phyloP scores from a whole-genome alignment of 2,113 vertebrate genomes.

The Fulmarus glacialis region DNA sequence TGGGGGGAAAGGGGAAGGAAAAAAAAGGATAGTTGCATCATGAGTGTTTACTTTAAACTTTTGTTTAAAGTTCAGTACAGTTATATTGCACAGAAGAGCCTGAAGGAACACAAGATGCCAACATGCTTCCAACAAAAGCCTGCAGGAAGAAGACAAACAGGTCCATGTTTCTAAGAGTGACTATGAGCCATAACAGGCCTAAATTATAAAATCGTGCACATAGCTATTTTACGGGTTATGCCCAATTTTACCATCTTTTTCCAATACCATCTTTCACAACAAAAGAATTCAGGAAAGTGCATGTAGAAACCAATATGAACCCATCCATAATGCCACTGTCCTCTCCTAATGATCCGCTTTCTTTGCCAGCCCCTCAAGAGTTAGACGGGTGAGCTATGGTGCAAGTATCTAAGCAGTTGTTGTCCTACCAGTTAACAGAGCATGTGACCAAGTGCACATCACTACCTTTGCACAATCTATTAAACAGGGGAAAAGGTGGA shows the following conservation, averaged over 20 bases:
- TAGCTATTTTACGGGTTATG: neutral
- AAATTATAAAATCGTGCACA: neutral
- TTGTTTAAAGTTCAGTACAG: neutral
- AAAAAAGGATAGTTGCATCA: neutral
- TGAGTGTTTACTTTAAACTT: neutral
- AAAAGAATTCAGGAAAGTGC: neutral
- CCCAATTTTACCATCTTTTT: neutral
- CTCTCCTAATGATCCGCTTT: neutral
- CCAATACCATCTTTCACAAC: neutral
- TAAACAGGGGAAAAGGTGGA: neutral
- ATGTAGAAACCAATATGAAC: accelerated
- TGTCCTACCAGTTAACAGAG: neutral
- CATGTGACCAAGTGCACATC: neutral
- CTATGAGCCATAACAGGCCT: neutral
- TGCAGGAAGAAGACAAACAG: neutral
- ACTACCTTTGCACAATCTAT: neutral
- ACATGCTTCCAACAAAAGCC: neutral
- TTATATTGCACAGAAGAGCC: neutral
- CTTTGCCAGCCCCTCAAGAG: neutral
- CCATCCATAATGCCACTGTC: neutral
- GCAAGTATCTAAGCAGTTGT: neutral
- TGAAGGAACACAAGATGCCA: neutral
- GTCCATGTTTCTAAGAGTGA: neutral
- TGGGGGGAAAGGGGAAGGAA: neutral
- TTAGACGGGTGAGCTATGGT: neutral